These are phyloP conservation scores for Epinephelus fuscoguttatus DNA, from an alignment of 2,113 vertebrate species.

Conservation along the genomic window DNA sequence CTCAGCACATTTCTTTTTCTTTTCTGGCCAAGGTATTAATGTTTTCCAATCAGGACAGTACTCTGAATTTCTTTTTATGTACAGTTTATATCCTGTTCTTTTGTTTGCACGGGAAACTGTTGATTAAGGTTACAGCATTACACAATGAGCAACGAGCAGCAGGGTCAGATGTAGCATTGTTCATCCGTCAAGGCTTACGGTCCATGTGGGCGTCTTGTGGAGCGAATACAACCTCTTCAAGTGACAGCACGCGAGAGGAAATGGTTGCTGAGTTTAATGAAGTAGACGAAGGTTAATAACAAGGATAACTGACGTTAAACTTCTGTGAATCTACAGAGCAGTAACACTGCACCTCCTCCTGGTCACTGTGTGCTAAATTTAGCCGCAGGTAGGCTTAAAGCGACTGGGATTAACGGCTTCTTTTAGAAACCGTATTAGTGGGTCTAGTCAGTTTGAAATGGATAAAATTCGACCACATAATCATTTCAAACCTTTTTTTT, in stretches of 20 bases:
- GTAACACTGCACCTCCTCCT: background rate
- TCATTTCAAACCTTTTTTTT: background rate
- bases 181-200: background rate
- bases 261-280: background rate
- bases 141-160: background rate
- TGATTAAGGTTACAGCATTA: background rate
- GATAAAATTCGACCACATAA: background rate
- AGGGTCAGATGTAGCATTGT: conserved; percentile 11
- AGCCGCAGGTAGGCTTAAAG: conserved; percentile 6
- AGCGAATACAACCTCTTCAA: background rate
- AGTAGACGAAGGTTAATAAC: background rate
- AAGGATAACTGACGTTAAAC: background rate
- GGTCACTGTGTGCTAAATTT: conserved; percentile 39
- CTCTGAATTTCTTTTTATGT: background rate
- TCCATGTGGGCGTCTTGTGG: background rate
- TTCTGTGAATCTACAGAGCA: background rate
- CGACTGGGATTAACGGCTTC: conserved; percentile 62
- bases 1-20: conserved; percentile 13
- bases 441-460: conserved; percentile 6
- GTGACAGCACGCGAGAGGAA: background rate
- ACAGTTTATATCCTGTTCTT: background rate
- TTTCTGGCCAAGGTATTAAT: background rate
- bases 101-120: conserved; percentile 28
- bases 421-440: conserved; percentile 67
- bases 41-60: conserved; percentile 1